Evolutionary conservation across 2,797 vertebrate species (phyloP).

Genomic region (Lutjanus campechanus): DNA sequence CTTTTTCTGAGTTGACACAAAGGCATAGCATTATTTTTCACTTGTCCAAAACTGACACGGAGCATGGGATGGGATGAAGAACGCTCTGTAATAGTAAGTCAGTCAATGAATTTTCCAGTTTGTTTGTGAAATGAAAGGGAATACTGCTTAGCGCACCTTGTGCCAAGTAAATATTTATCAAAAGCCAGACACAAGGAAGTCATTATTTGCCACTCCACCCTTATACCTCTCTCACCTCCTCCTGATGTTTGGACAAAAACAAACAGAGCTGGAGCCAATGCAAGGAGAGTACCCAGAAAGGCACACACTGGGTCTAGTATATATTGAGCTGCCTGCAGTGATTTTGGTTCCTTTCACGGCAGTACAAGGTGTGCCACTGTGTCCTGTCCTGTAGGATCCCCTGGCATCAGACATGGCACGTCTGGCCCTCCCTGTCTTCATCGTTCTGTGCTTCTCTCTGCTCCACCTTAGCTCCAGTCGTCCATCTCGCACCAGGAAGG

Average conservation of each 20-base stretch:
- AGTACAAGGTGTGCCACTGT: constrained; percentile 69
- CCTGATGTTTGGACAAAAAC: constrained; percentile 82
- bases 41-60: constrained; percentile 27
- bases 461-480: constrained; percentile 85
- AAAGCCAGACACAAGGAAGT: constrained; percentile 85
- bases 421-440: constrained; percentile 82
- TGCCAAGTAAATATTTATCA: constrained; percentile 87
- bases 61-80: constrained; percentile 22
- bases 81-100: constrained; percentile 54
- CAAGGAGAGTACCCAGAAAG: constrained; percentile 78
- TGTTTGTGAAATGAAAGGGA: constrained; percentile 81
- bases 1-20: constrained; percentile 11
- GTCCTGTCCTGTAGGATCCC: constrained; percentile 49
- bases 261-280: constrained; percentile 81
- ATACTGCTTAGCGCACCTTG: constrained; percentile 68
- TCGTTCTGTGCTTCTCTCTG: constrained; percentile 87
- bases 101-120: constrained; percentile 76
- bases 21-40: not conserved
- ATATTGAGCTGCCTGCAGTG: constrained; percentile 72
- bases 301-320: constrained; percentile 74
- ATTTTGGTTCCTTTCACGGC: constrained; percentile 67
- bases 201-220: constrained; percentile 86
- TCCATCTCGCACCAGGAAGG: constrained; percentile 88
- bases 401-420: constrained; percentile 88
- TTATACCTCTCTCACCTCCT: constrained; percentile 76